Base-by-base conservation (phyloP, 2,888 invertebrate genomes). In the Callyntrura guangdongensis region DNA sequence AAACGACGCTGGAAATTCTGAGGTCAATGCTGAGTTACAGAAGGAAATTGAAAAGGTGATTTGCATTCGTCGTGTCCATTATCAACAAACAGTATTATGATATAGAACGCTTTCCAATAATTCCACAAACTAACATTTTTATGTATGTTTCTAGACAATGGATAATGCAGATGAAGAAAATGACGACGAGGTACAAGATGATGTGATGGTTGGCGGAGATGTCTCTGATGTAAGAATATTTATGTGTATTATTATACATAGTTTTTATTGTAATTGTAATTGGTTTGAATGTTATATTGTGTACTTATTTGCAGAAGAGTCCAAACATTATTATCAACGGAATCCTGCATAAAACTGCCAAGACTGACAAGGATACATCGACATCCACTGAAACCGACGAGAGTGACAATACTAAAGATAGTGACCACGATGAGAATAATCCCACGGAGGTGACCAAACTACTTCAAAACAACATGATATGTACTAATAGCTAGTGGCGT, bases 21-120 rank as follows among this genome's bases (percentile, higher is more conserved):
- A 56, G 9, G 88, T 25, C 20, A 92, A 94, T 45, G 96, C 96
- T 91, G 97, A 97, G 91, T 97, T 97, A 94, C 98, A 98, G 94
- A 97, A 97, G n/a, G 98, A 98, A 96, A 92, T 94, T 27, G 94
- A 94, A 9, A 93, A 93, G 92, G 94, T 93, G 53, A 53, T 20
- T 12, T 14, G 17, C 27, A 49, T 14, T 22, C 1, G 0, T 5
- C 1, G 6, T 17, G 5, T 6, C 20, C 20, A 61, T 14, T 61
- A 11, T 9, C 25, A 27, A 22, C 14, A 67, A 14, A 67, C 6
- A n/a, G n/a, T n/a, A n/a, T n/a, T n/a, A n/a, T n/a, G n/a, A n/a
- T n/a, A n/a, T n/a, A n/a, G n/a, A n/a, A n/a, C n/a, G n/a, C n/a
- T n/a, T n/a, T n/a, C n/a, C n/a, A n/a, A n/a, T n/a, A 27, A 67